Conservation (phyloP, 2,797 vertebrate species). For the Borostomias antarcticus region DNA sequence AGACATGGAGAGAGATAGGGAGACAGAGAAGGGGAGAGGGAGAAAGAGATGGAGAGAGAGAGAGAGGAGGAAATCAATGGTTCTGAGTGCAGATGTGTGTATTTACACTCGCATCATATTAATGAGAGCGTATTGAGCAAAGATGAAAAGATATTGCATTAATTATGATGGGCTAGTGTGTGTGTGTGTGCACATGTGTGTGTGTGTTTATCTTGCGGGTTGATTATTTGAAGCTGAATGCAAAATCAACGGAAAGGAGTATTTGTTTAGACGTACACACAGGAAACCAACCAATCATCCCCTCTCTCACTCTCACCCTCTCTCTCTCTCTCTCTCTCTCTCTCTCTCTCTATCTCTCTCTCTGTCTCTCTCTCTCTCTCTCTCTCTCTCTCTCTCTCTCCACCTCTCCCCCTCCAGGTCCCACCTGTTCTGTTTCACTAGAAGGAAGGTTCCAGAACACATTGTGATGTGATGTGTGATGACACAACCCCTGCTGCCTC, state of each 20-base stretch:
- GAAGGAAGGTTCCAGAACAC: too few relatives aligned
- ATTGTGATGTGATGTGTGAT: too few relatives aligned
- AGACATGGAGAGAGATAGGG: too few relatives aligned
- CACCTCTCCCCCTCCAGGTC: background rate
- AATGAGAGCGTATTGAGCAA: constrained; percentile 45
- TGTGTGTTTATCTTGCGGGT: constrained; percentile 28
- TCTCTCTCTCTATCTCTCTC: background rate
- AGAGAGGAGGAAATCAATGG: constrained; percentile 39
- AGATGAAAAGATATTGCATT: constrained; percentile 41
- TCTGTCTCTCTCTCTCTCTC: constrained; percentile 4
- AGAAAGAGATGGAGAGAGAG: constrained; percentile 7
- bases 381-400: constrained; percentile 1
- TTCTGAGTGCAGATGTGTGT: constrained; percentile 26
- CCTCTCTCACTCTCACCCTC: too few relatives aligned
- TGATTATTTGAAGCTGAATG: background rate
- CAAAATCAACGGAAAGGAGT: background rate
- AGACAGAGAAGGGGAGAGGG: background rate
- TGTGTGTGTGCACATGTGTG: constrained; percentile 17
- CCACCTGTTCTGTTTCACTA: too few relatives aligned
- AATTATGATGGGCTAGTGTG: constrained; percentile 33
- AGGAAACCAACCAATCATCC: background rate
- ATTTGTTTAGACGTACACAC: constrained; percentile 8
- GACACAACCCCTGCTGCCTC: too few relatives aligned
- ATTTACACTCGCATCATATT: constrained; percentile 40
- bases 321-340: background rate